Percentiles rank a stretch among this genome's conserved stretches.
phyloP scores from a whole-genome alignment of 2,888 invertebrate genomes.

The Rhagonycha lutea region DNA sequence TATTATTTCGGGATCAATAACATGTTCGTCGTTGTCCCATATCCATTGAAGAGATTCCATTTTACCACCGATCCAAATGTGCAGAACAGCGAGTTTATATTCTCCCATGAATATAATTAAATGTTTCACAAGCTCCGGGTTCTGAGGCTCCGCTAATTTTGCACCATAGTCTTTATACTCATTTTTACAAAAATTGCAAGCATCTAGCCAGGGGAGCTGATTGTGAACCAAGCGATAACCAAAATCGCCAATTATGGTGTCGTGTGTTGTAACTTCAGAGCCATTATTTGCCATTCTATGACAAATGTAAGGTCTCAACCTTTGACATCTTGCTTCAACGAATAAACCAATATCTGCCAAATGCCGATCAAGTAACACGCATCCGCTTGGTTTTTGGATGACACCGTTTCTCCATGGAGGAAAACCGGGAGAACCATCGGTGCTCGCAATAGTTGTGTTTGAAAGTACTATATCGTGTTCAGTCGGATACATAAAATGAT shows the following conservation, averaged over 20 bases:
- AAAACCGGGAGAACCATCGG: not conserved
- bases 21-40: not conserved
- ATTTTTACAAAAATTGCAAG: not conserved
- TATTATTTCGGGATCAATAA: not conserved
- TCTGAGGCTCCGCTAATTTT: not conserved
- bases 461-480: not conserved
- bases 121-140: not conserved
- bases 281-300: not conserved
- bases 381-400: not conserved
- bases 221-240: not conserved
- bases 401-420: not conserved
- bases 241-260: not conserved
- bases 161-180: not conserved
- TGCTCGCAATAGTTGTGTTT: not conserved
- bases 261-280: no score
- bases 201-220: not conserved
- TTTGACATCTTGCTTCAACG: not conserved
- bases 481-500: not conserved
- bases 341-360: not conserved
- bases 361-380: not conserved
- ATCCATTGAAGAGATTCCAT: not conserved
- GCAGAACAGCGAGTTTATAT: constrained; percentile 2
- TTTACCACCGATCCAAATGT: constrained; percentile 16
- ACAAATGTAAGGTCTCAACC: not conserved
- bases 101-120: constrained; percentile 10